Conservation (phyloP, 2,113 vertebrate genomes). For the Notothenia coriiceps region DNA sequence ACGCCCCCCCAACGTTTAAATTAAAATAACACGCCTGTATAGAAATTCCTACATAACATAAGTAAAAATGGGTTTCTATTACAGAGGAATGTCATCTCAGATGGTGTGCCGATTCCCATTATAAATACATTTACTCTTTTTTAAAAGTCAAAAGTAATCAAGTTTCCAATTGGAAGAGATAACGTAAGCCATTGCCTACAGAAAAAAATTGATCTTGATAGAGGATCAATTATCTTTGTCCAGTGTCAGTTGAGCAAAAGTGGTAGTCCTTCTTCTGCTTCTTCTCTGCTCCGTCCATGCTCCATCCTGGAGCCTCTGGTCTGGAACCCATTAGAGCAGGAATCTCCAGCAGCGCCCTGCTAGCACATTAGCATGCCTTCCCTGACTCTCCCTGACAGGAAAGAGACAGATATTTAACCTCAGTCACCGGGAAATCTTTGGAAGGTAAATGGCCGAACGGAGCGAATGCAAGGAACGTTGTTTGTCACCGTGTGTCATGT, state of each 20-base stretch:
- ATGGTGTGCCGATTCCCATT: neutral
- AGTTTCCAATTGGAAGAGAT: neutral
- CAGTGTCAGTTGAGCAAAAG: constrained; percentile 1
- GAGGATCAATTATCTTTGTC: neutral
- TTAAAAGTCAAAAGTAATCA: neutral
- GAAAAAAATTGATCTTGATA: neutral
- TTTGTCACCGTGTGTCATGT: constrained; percentile 12
- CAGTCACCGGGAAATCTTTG: constrained; percentile 40
- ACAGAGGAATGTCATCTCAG: neutral
- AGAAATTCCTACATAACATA: neutral
- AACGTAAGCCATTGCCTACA: neutral
- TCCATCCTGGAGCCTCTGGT: constrained; percentile 69
- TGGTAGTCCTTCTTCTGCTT: constrained; percentile 32
- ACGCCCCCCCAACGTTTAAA: neutral
- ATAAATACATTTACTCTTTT: neutral
- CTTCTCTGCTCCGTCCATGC: constrained; percentile 58
- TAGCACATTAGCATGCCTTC: constrained; percentile 66
- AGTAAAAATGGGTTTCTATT: neutral
- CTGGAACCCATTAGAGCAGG: constrained; percentile 84
- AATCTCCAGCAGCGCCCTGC: constrained; percentile 73
- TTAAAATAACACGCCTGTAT: neutral
- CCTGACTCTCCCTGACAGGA: constrained; percentile 54
- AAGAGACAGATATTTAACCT: constrained; percentile 62
- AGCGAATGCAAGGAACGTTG: constrained; percentile 18
- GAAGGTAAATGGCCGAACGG: constrained; percentile 36